Conservation (phyloP, 2,113 vertebrate species). For the Heptranchias perlo region DNA sequence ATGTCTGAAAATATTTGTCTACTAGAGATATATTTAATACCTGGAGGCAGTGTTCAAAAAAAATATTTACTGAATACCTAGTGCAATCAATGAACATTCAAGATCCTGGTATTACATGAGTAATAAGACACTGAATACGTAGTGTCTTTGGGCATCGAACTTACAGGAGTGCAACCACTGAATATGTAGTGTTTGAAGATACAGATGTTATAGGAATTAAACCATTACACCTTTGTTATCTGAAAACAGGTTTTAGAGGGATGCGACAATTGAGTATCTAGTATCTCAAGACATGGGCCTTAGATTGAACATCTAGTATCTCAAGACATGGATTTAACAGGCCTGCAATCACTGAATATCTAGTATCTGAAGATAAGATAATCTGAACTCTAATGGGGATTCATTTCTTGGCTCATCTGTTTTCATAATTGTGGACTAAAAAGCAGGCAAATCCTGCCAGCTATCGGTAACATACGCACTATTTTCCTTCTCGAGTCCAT, state of each 20-base stretch:
- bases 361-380: neutral
- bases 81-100: neutral
- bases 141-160: neutral
- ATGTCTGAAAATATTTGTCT: neutral
- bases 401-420: neutral
- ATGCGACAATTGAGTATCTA: neutral
- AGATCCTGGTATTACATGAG: neutral
- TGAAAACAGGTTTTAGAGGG: neutral
- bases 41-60: neutral
- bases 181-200: neutral
- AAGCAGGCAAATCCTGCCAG: too few relatives aligned
- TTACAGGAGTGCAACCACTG: neutral
- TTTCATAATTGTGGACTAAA: neutral
- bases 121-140: neutral
- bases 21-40: neutral
- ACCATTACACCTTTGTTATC: neutral
- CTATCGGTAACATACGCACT: constrained; percentile 63
- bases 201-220: neutral
- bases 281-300: neutral
- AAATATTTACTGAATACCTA: neutral
- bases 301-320: neutral
- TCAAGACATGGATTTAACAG: neutral
- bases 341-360: neutral
- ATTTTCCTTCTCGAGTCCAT: constrained; percentile 75
- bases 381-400: neutral